These are phyloP conservation scores for Caenorhabditis sulstoni DNA, from an alignment of 2,888 invertebrate species.

Conservation along the genomic window DNA sequence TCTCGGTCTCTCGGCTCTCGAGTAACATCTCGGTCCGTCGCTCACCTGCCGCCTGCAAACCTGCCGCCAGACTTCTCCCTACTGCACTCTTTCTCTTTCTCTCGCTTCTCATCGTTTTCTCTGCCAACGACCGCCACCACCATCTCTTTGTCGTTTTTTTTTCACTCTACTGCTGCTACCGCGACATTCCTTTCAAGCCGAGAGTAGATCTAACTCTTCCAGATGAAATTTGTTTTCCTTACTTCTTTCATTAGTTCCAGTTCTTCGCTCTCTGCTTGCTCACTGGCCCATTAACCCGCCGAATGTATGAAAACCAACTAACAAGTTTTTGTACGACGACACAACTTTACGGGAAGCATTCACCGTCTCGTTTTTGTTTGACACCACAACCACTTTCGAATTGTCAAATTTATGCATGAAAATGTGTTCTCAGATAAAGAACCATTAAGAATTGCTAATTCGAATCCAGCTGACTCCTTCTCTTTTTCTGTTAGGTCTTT, in stretches of 20 bases:
- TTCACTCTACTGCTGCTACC: conserved; percentile 11
- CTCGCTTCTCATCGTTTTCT: conserved; percentile 12
- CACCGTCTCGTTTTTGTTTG: not conserved
- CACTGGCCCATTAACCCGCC: conserved; percentile 15
- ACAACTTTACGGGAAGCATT: not conserved
- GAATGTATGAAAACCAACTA: conserved; percentile 11
- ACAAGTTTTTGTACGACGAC: conserved; percentile 15
- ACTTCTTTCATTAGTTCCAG: conserved; percentile 11
- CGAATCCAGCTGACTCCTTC: conserved; percentile 28
- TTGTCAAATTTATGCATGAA: conserved; percentile 43
- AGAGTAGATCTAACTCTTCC: not conserved
- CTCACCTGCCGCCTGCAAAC: conserved; percentile 52
- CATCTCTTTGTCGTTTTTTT: conserved; percentile 34
- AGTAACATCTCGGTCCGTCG: conserved; percentile 39
- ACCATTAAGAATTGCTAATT: conserved; percentile 48
- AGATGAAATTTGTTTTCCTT: conserved; percentile 10
- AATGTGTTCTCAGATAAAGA: conserved; percentile 38
- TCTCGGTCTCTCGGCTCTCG: conserved; percentile 38
- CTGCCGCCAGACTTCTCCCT: conserved; percentile 28
- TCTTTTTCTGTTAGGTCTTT: conserved; percentile 12
- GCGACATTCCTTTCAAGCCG: not conserved
- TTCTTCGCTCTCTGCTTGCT: conserved; percentile 8
- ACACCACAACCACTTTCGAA: conserved; percentile 27
- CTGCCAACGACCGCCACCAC: conserved; percentile 8
- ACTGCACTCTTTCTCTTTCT: conserved; percentile 23